Base-by-base conservation (phyloP, 2,888 invertebrate species). In the Scelioninae gen. 1 region DNA sequence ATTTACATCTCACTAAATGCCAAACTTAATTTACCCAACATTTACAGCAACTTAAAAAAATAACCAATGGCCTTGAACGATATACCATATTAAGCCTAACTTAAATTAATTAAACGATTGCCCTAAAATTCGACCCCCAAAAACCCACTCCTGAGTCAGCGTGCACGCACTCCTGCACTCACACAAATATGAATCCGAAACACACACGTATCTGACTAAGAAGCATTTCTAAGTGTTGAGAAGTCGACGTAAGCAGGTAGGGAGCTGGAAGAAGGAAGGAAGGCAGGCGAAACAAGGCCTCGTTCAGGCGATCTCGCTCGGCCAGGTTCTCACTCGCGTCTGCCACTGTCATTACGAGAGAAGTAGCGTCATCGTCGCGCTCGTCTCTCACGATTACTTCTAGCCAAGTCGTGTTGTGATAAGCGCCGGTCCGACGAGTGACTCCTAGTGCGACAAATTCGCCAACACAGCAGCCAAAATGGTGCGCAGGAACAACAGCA, bases 401-500 rank as follows among this genome's bases (percentile, higher is more conserved):
- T 23, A 23, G 23, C 23, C 23, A 23, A 4, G 23, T 23, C 23
- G 23, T 23, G 23, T 23, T 1, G 23, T 38, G 38, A 38, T 38
- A 38, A 38, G 38, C 5, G 38, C 38, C 38, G 38, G 38, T 38
- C 10, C 5, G 38, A 4, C 9, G 9, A 1, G 38, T 38, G 38
- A 9, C 38, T 6, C 15, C 45, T 11, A 23, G 10, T 9, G 49
- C 32, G 13, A 32, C 40, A n/a, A 38, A 15, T 38, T 38, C 43
- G 11, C 43, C 9, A 43, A 11, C 11, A 43, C 23, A 15, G 31
- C 15, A 75, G 72, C 10, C 53, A 75, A 66, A 51, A 94, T 94
- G 94, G 93, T 92, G 82, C 93, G 93, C 58, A 93, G 89, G 86
- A 92, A 92, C 79, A 90, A 88, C 85, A 87, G 63, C 43, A 89